phyloP scores from a whole-genome alignment of 2,113 vertebrate genomes.

The Hypanus sabinus region DNA sequence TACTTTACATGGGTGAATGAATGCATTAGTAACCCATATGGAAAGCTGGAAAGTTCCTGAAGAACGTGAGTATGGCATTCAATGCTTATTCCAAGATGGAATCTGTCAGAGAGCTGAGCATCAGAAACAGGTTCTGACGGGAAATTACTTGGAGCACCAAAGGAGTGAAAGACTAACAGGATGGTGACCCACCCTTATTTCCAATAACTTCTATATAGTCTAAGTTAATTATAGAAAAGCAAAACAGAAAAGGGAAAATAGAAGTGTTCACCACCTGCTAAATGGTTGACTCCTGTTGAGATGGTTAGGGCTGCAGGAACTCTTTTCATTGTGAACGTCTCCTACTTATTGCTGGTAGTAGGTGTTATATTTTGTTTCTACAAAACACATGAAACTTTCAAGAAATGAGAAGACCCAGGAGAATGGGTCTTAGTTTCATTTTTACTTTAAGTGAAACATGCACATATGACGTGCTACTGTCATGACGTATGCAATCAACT shows the following conservation, averaged over 20 bases:
- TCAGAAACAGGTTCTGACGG: neutral
- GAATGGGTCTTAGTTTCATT: too few species aligned
- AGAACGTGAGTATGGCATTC: conserved; percentile 1
- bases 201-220: neutral
- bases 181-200: neutral
- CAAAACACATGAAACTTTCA: too few species aligned
- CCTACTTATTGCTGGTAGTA: neutral
- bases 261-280: neutral
- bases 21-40: neutral
- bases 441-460: too few species aligned
- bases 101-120: neutral
- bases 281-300: neutral
- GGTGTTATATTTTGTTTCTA: too few species aligned
- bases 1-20: neutral
- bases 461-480: too few species aligned
- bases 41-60: neutral
- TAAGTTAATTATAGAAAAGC: neutral
- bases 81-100: neutral
- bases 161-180: neutral
- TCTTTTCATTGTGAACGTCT: neutral
- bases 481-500: too few species aligned
- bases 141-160: neutral
- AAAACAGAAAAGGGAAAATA: conserved; percentile 2
- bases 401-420: too few species aligned
- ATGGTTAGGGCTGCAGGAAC: neutral